Evolutionary conservation across 2,113 vertebrate genomes (phyloP), one percentile per base, ranked within the genome.

Genomic region (Plecotus auritus): DNA sequence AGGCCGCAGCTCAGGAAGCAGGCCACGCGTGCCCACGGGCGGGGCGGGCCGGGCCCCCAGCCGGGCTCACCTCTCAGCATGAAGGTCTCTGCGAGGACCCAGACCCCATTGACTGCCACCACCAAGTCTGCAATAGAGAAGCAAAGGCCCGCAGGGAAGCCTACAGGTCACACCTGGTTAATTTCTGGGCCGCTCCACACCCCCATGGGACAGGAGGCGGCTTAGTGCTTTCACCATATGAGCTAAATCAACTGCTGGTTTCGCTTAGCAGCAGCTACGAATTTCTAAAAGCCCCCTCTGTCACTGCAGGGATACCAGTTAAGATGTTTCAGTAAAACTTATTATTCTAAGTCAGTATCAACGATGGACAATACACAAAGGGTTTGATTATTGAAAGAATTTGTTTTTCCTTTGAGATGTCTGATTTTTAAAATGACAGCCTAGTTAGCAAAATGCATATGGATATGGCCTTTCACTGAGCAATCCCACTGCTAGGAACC

Each of bases 31-130:
- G 4, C 51, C 28, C 23, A 2, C 14, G 2, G 9, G 12, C 1
- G 0, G 2, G 9, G 12, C 1, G 0, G 37, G 64, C 32, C 1
- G 1, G 61, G 0, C 18, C 35, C 61, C 73, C 2, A 0, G 59
- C 35, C 0, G 0, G 22, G 26, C 98, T 98, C 98, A 99, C 99
- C 99, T 96, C 98, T 98, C 93, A 99, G 97, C 97, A 98, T 99
- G 98, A 99, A 99, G 0, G 99, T 99, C 97, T 99, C 99, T 97
- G 99, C 99, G 0, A 99, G 98, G 98, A 99, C 99, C 99, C 99
- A 99, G 84, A 99, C 98, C n/a, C 99, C 99, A 1, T 99, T 99
- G 85, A 99, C 98, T 1, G 99, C 99, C 95, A 99, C 99, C 95
- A 99, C 99, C 91, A 98, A 97, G 98, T 99, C 99, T 99, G 97